Evolutionary conservation across 2,113 vertebrate genomes (phyloP).

Genomic region (Hiodon tergisus): DNA sequence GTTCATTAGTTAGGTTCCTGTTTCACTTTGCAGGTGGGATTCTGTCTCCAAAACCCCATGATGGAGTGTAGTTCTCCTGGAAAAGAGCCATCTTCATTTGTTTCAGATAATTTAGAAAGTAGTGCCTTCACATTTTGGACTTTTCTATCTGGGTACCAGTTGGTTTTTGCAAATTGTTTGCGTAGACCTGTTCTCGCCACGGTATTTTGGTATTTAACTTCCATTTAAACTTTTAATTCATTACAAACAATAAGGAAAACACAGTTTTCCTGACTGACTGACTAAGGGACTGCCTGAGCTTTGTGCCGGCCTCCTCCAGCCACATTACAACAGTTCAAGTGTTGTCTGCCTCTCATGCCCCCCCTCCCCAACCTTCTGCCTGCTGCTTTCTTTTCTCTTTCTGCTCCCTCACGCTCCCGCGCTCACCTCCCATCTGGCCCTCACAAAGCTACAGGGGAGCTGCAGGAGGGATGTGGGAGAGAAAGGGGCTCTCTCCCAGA

Average conservation of each 20-base stretch:
- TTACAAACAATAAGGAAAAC: background rate
- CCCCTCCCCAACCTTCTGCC: conserved; percentile 14
- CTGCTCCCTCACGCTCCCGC: conserved; percentile 24
- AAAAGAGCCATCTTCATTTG: too few species aligned
- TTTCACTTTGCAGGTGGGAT: too few species aligned
- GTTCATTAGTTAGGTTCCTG: too few species aligned
- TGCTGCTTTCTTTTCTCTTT: conserved; percentile 15
- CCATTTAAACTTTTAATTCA: background rate
- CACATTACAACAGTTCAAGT: conserved; percentile 34
- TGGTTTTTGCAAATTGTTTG: background rate
- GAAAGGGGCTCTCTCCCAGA: background rate
- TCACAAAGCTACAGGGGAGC: conserved; percentile 7
- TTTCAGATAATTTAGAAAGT: background rate
- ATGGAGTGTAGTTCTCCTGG: background rate
- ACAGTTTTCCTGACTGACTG: background rate
- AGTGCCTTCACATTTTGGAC: background rate
- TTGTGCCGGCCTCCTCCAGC: conserved; percentile 3
- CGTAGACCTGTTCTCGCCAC: background rate
- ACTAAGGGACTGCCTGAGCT: background rate
- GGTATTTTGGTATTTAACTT: background rate
- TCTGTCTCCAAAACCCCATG: background rate
- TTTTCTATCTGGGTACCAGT: background rate
- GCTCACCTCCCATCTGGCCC: conserved; percentile 33
- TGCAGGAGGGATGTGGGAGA: background rate
- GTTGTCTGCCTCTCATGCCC: conserved; percentile 2